Evolutionary conservation across 2,888 invertebrate genomes (phyloP), one percentile per base, ranked within the genome.

Genomic region (Trichogramma evanescens): DNA sequence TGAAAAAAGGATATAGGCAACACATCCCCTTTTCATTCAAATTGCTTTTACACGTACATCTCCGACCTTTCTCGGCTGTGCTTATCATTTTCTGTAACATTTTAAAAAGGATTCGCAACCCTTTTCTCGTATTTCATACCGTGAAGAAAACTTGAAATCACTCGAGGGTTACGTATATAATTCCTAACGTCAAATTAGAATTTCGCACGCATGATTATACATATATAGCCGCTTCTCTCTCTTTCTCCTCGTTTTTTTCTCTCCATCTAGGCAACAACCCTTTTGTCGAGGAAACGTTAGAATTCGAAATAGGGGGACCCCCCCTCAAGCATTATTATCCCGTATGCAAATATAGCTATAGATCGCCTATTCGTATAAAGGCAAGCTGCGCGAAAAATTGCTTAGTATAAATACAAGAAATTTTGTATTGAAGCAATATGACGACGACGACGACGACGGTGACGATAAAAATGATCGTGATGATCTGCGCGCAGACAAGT

Each of bases 161-260:
- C 72, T 75, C 42, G 54, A 9, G 44, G n/a, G 50, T 4, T 8
- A 39, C 45, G 46, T 5, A 26, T 26, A 26, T 63, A 71, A 70
- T 72, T 74, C 72, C 67, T 60, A 70, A 70, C 72, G 69, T 69
- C 71, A 71, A 75, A 76, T 76, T 75, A 76, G 72, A 59, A 62
- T 64, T 57, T 56, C 52, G 46, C 40, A 46, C 26, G 13, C 26
- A 56, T 42, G 8, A 72, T 69, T 68, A 69, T 62, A 60, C 64
- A 50, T 44, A 38, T 7, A 41, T n/a, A 13, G 38, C 39, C 42
- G 13, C 54, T 50, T 58, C 43, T 50, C 43, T 54, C 54, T 50
- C 46, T 54, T 46, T 42, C 6, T 8, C 57, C 42, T 56, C 53
- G 55, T 26, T 53, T 51, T 61, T 58, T 58, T 60, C n/a, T 45